Percentiles rank a stretch among this genome's conserved stretches.
Evolutionary conservation across 2,888 invertebrate genomes (phyloP).

Genomic region (Antheraea yamamai): DNA sequence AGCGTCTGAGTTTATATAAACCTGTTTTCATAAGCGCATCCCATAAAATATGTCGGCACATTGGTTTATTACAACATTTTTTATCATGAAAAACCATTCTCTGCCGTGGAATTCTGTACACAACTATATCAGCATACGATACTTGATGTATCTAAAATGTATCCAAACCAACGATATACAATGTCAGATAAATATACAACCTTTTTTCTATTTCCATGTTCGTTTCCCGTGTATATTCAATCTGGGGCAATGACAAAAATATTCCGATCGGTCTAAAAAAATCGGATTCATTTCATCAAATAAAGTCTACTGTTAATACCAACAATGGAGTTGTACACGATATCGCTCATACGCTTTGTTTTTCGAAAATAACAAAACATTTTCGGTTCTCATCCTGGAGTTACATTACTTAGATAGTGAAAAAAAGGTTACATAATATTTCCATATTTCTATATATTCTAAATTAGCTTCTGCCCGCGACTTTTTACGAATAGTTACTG

Average conservation of each 20-base stretch:
- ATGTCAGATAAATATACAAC: background rate
- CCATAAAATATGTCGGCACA: too few species aligned
- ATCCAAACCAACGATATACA: background rate
- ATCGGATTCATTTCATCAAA: background rate
- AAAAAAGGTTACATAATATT: background rate
- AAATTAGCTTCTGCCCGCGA: too few species aligned
- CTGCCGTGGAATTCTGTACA: background rate
- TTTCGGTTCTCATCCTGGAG: background rate
- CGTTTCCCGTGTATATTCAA: background rate
- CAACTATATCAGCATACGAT: background rate
- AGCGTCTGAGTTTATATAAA: too few species aligned
- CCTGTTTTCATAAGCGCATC: too few species aligned
- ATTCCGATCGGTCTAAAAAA: constrained; percentile 1
- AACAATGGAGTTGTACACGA: background rate
- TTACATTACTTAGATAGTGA: background rate
- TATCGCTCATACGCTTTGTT: background rate
- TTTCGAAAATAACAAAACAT: background rate
- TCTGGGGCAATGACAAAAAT: background rate
- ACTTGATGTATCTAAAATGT: background rate
- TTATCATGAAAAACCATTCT: background rate
- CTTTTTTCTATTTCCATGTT: background rate
- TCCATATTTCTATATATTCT: background rate
- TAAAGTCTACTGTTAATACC: background rate
- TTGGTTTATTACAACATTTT: background rate
- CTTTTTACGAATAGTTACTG: too few species aligned